Conservation (phyloP, 1,140 invertebrate species). For the Conopomorpha cramerella region DNA sequence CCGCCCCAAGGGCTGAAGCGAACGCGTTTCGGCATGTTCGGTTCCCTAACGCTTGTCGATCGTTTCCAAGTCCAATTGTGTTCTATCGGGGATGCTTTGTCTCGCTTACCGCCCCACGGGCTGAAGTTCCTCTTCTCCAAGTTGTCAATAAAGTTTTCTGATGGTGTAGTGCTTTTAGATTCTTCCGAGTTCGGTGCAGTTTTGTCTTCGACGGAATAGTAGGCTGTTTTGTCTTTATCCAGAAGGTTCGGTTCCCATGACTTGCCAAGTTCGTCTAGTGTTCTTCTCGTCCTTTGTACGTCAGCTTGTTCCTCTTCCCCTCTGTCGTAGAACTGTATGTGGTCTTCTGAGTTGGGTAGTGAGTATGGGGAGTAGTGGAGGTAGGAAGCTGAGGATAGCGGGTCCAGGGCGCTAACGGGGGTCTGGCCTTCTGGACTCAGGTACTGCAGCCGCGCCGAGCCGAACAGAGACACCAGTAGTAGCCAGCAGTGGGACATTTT, state of each 20-base stretch:
- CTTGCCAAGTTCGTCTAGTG: background rate
- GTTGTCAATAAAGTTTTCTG: conserved; percentile 9
- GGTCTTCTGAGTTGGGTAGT: background rate
- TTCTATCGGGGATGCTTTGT: conserved; percentile 17
- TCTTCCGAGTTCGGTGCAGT: background rate
- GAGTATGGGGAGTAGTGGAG: conserved; percentile 14
- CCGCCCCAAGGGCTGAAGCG: conserved; percentile 49
- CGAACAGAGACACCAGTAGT: conserved; percentile 33
- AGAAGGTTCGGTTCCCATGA: background rate
- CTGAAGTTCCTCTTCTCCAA: conserved; percentile 40
- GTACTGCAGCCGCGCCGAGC: conserved; percentile 35
- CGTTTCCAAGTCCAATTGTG: conserved; percentile 46
- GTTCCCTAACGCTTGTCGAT: conserved; percentile 22
- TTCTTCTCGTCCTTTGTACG: background rate
- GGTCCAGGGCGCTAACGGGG: conserved; percentile 15
- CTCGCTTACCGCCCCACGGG: conserved; percentile 46
- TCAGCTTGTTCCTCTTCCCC: background rate
- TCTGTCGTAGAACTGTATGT: background rate
- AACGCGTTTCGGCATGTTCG: conserved; percentile 46
- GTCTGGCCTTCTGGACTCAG: conserved; percentile 22
- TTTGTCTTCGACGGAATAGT: background rate
- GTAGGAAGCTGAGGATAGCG: conserved; percentile 13
- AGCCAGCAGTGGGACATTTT: conserved; percentile 43
- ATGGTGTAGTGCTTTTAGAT: background rate
- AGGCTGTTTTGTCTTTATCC: background rate